Base-by-base conservation (phyloP, 2,797 vertebrate species). In the Chaenodraco wilsoni region DNA sequence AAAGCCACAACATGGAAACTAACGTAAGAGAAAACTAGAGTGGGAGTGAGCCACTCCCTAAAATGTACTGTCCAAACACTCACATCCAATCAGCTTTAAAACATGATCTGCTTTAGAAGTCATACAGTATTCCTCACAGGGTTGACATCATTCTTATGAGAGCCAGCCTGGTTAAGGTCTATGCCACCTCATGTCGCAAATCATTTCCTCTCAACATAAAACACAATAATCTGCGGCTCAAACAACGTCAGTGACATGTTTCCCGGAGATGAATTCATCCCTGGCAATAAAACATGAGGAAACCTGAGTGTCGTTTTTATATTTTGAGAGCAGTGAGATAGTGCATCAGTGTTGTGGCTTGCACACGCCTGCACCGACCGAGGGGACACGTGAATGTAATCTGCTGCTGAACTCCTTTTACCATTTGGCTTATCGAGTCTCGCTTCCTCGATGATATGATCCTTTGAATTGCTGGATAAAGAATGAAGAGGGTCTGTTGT, bases 91-190 rank as follows among this genome's bases (percentile, higher is more conserved):
- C 78, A 67, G 69, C 62, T 37, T 70, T 48, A 21, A 50, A 76
- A 76, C 70, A 58, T 10, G 1, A 70, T 71, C 68, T 65, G 59
- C 64, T 75, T 65, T 70, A 79, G 76, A 82, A 84, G 72, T 74
- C 79, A 62, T 11, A 12, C 14, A 23, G 52, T 4, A 3, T 52
- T 76, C 83, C 73, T 87, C 71, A 63, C 51, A 58, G 51, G 56
- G 66, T 21, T 84, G 84, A 88, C 76, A 40, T 88, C 79, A 89
- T 54, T 52, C 65, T 43, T 8, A 15, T 10, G n/a, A 68, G 23
- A 56, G 78, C 79, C 66, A 77, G 52, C 19, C 49, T 48, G 70
- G 68, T 83, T 58, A 52, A 45, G 50, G 83, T 57, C 37, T 59
- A 79, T 56, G 78, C 76, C 83, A 70, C 64, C 54, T 70, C 77